phyloP scores from a whole-genome alignment of 2,888 invertebrate genomes.

The Eupithecia vulgata region DNA sequence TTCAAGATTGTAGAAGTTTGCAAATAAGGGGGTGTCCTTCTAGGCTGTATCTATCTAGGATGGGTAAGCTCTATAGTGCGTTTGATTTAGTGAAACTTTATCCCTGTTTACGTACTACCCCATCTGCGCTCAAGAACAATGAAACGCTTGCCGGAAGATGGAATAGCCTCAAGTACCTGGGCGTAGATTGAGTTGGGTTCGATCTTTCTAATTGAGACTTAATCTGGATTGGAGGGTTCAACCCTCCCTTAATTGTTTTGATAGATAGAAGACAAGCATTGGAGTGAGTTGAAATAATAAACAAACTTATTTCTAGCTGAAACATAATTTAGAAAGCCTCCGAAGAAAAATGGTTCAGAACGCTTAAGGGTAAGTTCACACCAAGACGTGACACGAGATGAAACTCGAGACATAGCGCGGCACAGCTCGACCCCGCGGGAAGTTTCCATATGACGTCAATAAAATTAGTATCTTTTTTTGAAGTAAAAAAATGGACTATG shows the following conservation, averaged over 20 bases:
- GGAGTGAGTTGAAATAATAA: background rate
- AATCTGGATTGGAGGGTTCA: constrained; percentile 18
- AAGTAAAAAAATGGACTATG: no score
- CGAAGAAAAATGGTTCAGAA: no score
- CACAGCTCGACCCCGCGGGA: no score
- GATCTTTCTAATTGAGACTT: constrained; percentile 30
- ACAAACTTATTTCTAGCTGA: background rate
- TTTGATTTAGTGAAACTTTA: background rate
- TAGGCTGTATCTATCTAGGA: background rate
- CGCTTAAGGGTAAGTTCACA: no score
- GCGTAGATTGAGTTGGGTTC: constrained; percentile 28
- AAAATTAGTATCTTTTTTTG: no score
- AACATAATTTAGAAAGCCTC: background rate
- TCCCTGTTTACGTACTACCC: background rate
- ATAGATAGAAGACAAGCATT: background rate
- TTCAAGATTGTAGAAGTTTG: no score
- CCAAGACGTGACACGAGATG: no score
- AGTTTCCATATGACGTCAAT: no score
- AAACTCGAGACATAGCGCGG: no score
- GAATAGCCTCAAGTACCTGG: constrained; percentile 17
- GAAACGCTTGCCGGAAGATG: background rate
- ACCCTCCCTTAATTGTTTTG: background rate
- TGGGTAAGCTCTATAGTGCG: background rate
- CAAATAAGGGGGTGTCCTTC: no score
- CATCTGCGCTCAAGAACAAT: constrained; percentile 5